Conservation (phyloP, 2,888 invertebrate species). For the Nomada goodeniana region DNA sequence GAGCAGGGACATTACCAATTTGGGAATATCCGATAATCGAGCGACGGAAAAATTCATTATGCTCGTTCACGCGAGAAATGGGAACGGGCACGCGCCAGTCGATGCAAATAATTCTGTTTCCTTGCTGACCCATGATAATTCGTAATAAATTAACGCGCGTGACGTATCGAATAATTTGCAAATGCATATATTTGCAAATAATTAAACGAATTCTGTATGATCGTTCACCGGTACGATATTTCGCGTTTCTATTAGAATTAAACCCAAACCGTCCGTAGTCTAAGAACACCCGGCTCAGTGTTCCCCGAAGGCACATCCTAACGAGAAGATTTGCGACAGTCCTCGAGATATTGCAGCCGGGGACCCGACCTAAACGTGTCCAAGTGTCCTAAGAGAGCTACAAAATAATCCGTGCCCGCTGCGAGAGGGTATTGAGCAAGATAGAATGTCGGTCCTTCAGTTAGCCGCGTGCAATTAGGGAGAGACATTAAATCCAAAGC, state of each 20-base stretch:
- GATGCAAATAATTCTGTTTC: background rate
- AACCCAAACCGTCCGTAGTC: background rate
- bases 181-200: too few relatives aligned
- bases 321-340: conserved; percentile 14
- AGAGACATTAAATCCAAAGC: conserved; percentile 72
- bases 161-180: too few relatives aligned
- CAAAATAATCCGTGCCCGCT: conserved; percentile 32
- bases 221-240: too few relatives aligned
- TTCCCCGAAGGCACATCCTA: background rate
- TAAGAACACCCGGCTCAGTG: conserved; percentile 1
- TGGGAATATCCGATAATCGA: background rate
- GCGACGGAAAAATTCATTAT: conserved; percentile 28
- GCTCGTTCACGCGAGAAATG: conserved; percentile 13
- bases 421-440: conserved; percentile 40
- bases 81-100: background rate
- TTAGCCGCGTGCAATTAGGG: conserved; percentile 70
- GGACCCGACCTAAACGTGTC: background rate
- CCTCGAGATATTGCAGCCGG: background rate
- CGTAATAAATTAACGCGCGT: background rate
- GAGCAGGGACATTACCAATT: background rate
- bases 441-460: conserved; percentile 21
- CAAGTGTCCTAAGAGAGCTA: conserved; percentile 1
- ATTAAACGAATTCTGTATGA: too few relatives aligned
- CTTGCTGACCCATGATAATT: background rate
- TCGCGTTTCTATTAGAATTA: background rate